A percentile compares a stretch with the other conserved stretches of the same genome.
Conservation (phyloP, 2,888 invertebrate genomes). For the Troides aeacus region DNA sequence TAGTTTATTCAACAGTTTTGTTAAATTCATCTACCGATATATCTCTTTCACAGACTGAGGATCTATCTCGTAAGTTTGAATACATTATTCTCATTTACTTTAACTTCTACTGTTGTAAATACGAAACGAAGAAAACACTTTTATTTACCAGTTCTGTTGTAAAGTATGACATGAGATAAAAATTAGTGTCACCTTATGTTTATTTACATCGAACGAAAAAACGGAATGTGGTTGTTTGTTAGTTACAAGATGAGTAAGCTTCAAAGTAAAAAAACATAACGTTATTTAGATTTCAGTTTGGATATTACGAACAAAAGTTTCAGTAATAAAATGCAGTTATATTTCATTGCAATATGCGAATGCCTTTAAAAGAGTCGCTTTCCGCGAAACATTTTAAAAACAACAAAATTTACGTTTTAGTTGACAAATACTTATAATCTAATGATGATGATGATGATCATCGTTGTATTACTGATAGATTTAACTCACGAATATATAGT, state of each 20-base stretch:
- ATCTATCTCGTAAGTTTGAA: neutral
- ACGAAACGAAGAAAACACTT: neutral
- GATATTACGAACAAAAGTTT: neutral
- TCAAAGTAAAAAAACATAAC: neutral
- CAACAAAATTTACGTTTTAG: too few species aligned
- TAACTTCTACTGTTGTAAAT: too few species aligned
- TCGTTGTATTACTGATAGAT: too few species aligned
- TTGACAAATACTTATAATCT: too few species aligned
- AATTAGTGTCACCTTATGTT: neutral
- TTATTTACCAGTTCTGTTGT: neutral
- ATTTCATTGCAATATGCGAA: neutral
- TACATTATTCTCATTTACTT: neutral
- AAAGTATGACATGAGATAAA: neutral
- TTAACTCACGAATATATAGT: too few species aligned
- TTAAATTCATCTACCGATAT: too few species aligned
- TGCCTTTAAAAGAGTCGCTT: neutral
- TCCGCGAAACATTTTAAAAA: neutral
- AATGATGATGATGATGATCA: too few species aligned
- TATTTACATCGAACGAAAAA: too few species aligned
- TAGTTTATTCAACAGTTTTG: too few species aligned
- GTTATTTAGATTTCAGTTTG: neutral
- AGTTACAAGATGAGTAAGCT: neutral
- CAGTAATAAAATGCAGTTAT: neutral
- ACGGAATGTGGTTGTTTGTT: too few species aligned
- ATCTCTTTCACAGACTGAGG: neutral